Evolutionary conservation across 2,888 invertebrate genomes (phyloP).

Genomic region (Alsophila aescularia): DNA sequence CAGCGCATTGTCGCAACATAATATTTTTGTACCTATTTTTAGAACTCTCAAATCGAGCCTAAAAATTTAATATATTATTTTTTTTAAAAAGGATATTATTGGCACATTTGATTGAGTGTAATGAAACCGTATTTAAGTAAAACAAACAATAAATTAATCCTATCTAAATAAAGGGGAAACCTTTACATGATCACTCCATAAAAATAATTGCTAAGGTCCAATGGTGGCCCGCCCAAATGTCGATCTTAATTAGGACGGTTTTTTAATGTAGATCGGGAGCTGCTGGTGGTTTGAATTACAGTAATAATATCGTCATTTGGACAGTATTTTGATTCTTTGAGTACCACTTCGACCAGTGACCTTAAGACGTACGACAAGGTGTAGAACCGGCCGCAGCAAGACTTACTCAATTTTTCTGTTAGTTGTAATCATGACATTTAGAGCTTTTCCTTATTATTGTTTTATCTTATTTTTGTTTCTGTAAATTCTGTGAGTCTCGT

Average conservation of each 20-base stretch:
- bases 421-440: too few species aligned
- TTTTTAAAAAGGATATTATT: not conserved
- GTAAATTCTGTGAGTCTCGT: too few species aligned
- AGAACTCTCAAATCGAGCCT: too few species aligned
- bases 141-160: conserved; percentile 24
- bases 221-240: conserved; percentile 23
- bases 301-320: not conserved
- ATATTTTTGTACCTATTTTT: too few species aligned
- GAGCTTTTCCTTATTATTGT: too few species aligned
- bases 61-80: too few species aligned
- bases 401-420: too few species aligned
- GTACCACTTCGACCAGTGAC: not conserved
- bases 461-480: too few species aligned
- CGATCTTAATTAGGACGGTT: conserved; percentile 25
- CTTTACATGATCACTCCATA: conserved; percentile 37
- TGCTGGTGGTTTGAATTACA: not conserved
- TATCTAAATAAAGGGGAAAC: conserved; percentile 32
- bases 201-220: conserved; percentile 36
- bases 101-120: not conserved
- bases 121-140: conserved; percentile 5
- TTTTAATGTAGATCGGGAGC: conserved; percentile 4
- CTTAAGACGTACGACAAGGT: too few species aligned
- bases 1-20: too few species aligned
- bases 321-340: not conserved
- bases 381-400: too few species aligned